Evolutionary conservation across 2,797 vertebrate species (phyloP).

Genomic region (Sebastes itinus): DNA sequence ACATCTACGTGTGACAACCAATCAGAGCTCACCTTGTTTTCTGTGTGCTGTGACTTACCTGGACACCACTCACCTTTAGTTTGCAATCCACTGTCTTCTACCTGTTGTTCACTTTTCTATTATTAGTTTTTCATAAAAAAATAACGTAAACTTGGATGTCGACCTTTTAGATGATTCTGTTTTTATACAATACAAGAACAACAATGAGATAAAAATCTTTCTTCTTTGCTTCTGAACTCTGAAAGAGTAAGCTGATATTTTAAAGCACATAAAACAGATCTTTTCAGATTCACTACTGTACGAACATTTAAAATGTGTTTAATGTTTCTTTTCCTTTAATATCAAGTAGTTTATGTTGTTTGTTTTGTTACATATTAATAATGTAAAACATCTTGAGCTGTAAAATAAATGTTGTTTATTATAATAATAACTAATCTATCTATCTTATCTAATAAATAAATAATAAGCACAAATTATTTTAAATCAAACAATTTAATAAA

Average conservation of each 20-base stretch:
- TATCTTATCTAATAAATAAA: too few species aligned
- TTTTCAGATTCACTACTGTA: neutral
- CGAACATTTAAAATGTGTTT: neutral
- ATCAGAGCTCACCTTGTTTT: neutral
- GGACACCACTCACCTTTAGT: neutral
- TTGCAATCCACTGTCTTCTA: neutral
- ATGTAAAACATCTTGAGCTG: neutral
- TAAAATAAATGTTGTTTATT: neutral
- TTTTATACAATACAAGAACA: too few species aligned
- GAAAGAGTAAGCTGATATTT: too few species aligned
- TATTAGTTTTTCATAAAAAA: neutral
- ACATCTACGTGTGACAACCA: conserved; percentile 30
- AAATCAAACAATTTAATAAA: neutral
- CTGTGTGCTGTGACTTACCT: neutral
- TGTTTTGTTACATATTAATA: neutral
- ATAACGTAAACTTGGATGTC: neutral
- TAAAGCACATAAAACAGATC: neutral
- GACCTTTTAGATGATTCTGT: neutral
- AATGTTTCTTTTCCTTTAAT: neutral
- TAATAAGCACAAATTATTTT: neutral
- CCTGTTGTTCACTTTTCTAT: neutral
- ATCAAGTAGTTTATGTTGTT: neutral
- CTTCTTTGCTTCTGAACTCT: too few species aligned
- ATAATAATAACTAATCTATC: too few species aligned
- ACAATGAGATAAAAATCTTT: neutral